A percentile compares a stretch with the other conserved stretches of the same genome.
phyloP scores from a whole-genome alignment of 2,113 vertebrate genomes.

The Tyto alba region DNA sequence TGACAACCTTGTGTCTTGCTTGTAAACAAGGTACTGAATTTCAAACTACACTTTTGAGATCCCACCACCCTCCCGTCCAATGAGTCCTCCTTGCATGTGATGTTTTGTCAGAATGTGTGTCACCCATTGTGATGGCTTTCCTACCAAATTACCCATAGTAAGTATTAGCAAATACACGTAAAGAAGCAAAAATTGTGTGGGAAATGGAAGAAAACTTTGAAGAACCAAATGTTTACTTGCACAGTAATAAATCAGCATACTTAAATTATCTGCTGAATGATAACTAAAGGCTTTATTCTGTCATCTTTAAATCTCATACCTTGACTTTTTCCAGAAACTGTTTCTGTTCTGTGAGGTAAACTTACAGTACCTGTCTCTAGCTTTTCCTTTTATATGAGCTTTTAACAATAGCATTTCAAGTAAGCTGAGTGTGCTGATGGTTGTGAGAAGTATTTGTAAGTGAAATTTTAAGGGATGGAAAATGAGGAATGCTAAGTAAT shows the following conservation, averaged over 20 bases:
- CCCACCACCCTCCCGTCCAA: not conserved
- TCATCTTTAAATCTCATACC: not conserved
- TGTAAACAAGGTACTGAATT: not conserved
- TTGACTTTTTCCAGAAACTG: not conserved
- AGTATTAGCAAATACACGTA: not conserved
- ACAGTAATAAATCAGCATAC: not conserved
- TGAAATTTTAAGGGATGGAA: not conserved
- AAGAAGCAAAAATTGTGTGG: not conserved
- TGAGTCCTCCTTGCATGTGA: fast-evolving
- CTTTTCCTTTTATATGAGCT: not conserved
- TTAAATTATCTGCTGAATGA: not conserved
- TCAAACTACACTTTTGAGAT: not conserved
- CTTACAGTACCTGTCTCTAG: not conserved
- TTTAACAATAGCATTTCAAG: not conserved
- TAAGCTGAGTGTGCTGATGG: not conserved
- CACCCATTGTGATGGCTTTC: not conserved
- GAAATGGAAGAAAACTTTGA: not conserved
- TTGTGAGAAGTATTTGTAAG: not conserved
- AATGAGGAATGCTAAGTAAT: not conserved
- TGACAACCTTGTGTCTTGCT: not conserved
- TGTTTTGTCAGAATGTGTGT: not conserved
- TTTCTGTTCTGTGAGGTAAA: not conserved
- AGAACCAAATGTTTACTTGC: not conserved
- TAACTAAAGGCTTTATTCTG: not conserved
- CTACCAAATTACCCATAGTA: not conserved